These are phyloP conservation scores for Megalonaias nervosa DNA, from an alignment of 1,140 invertebrate species.

Conservation along the genomic window DNA sequence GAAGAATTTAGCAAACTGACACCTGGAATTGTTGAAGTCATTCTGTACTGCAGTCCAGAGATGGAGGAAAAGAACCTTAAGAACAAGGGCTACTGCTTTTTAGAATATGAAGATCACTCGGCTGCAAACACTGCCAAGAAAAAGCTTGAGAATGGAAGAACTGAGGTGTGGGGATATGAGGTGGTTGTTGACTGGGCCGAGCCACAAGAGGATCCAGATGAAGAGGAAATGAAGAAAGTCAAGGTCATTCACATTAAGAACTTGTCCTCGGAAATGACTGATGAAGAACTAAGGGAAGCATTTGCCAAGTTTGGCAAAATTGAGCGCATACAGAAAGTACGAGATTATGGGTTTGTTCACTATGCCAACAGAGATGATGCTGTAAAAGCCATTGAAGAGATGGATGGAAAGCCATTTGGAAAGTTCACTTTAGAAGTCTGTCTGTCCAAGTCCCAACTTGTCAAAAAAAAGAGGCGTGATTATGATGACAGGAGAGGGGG, in stretches of 20 bases:
- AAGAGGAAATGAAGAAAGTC: slow-evolving; percentile 79
- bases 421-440: not conserved
- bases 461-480: not conserved
- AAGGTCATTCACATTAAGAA: slow-evolving; percentile 74
- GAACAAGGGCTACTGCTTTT: slow-evolving; percentile 87
- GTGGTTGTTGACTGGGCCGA: slow-evolving; percentile 91
- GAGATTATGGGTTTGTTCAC: slow-evolving; percentile 74
- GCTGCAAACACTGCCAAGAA: slow-evolving; percentile 80
- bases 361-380: slow-evolving; percentile 69
- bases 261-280: slow-evolving; percentile 71
- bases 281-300: slow-evolving; percentile 65
- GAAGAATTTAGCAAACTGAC: slow-evolving; percentile 73
- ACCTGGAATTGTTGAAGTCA: slow-evolving; percentile 80
- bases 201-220: slow-evolving; percentile 82
- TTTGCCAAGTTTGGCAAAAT: slow-evolving; percentile 62
- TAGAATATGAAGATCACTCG: slow-evolving; percentile 85
- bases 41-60: slow-evolving; percentile 78
- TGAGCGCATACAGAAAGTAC: slow-evolving; percentile 72
- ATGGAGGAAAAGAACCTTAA: slow-evolving; percentile 73
- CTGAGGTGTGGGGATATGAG: slow-evolving; percentile 74
- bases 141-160: slow-evolving; percentile 6
- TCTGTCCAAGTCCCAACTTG: not conserved
- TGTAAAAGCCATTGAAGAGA: slow-evolving; percentile 52
- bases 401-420: slow-evolving; percentile 61
- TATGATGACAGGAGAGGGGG: not conserved